Evolutionary conservation across 2,797 vertebrate species (phyloP).

Genomic region (Syncerus caffer): DNA sequence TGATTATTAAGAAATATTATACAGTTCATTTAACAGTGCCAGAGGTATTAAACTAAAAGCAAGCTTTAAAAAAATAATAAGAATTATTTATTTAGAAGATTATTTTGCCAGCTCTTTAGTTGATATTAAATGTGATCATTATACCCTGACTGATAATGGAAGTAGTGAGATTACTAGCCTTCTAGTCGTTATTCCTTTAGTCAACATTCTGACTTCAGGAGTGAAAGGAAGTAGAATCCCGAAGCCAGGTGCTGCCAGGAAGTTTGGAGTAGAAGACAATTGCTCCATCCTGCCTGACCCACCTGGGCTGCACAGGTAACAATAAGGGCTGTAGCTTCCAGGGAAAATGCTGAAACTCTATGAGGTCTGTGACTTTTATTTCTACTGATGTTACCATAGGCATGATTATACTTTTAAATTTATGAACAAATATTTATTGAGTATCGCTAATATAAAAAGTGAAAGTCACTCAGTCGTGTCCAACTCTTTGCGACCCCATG

Average conservation of each 20-base stretch:
- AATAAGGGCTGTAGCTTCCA: background rate
- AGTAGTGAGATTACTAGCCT: background rate
- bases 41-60: background rate
- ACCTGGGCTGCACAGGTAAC: background rate
- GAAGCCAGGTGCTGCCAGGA: background rate
- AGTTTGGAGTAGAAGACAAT: background rate
- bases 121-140: background rate
- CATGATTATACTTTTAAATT: background rate
- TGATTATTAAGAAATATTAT: background rate
- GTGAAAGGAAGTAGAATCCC: background rate
- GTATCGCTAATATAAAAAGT: background rate
- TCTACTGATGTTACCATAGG: background rate
- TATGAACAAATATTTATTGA: background rate
- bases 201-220: background rate
- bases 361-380: background rate
- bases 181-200: background rate
- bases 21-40: background rate
- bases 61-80: background rate
- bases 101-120: background rate
- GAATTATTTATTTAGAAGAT: background rate
- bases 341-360: background rate
- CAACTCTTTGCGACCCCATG: background rate
- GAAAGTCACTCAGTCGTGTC: background rate
- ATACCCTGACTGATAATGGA: background rate
- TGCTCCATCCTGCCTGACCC: background rate